Base-by-base conservation (phyloP, 2,888 invertebrate species). In the Euspilapteryx auroguttella region DNA sequence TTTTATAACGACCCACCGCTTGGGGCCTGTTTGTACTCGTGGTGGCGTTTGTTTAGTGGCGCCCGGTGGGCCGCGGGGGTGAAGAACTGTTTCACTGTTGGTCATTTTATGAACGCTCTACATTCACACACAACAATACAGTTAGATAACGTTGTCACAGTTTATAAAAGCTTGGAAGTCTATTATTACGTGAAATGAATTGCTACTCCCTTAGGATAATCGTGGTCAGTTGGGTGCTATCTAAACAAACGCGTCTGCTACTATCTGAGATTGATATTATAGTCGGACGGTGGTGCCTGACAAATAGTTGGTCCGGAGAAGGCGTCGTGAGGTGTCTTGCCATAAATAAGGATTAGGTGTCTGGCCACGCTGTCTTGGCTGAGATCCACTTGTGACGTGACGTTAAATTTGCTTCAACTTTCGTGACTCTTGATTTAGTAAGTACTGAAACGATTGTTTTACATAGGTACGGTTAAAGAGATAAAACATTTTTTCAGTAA, bases 281-380 rank as follows among this genome's bases (percentile, higher is more conserved):
- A 45, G 40, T 40, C 44, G 46, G 44, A 36, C 45, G 50, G 49
- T 44, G 43, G 49, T 45, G 53, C 45, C 51, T 71, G 71, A 73
- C 62, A 63, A 73, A 73, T 73, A 57, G 66, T 55, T 50, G 61
- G 69, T 56, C 52, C 53, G 53, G 45, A 46, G 49, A 59, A 66
- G 68, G 69, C 71, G 59, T 65, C 58, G 59, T 51, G 49, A 41
- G 53, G 54, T 69, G 56, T 71, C 69, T 71, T 69, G 64, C 76
- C 61, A 76, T 76, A 76, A 76, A 76, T 76, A 73, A 76, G 75
- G 76, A 76, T 76, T 75, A 75, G 39, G 48, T 32, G 42, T 34
- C 51, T 58, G 63, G 68, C 69, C 71, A 68, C 65, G 51, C 49
- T 61, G 64, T 65, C 64, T 25, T 28, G 29, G 31, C 31, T 26